Conservation (phyloP, 2,888 invertebrate genomes). For the Eristalinus sepulchralis region DNA sequence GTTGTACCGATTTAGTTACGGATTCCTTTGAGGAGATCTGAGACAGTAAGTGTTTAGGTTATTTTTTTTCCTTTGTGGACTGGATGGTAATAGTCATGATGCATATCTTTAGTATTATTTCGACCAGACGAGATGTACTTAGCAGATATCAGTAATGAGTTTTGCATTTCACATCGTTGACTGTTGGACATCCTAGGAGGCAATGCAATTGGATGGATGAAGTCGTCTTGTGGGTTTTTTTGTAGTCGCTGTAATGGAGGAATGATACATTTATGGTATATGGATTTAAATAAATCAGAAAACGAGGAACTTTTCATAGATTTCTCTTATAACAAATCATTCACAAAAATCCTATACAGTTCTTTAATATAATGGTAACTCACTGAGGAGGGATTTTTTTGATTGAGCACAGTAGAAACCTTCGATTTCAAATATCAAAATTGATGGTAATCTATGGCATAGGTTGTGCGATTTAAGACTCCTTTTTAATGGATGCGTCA, state of each 20-base stretch:
- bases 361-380: too few relatives aligned
- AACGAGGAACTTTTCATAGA: too few relatives aligned
- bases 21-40: constrained; percentile 9
- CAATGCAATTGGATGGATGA: not conserved
- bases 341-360: too few relatives aligned
- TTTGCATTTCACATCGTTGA: constrained; percentile 33
- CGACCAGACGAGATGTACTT: constrained; percentile 58
- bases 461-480: too few relatives aligned
- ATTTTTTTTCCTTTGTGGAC: not conserved
- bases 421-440: too few relatives aligned
- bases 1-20: constrained; percentile 2
- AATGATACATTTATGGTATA: not conserved
- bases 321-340: too few relatives aligned
- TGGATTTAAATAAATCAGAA: not conserved
- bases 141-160: constrained; percentile 59
- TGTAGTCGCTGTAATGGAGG: not conserved
- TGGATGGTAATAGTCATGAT: constrained; percentile 21
- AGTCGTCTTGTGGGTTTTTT: constrained; percentile 12
- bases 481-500: too few relatives aligned
- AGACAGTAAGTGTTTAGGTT: constrained; percentile 2
- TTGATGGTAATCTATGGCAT: too few relatives aligned
- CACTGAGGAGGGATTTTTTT: too few relatives aligned
- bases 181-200: not conserved
- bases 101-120: constrained; percentile 9
- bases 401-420: too few relatives aligned